Conservation (phyloP, 1,140 invertebrate genomes). For the Drosophila grimshawi region DNA sequence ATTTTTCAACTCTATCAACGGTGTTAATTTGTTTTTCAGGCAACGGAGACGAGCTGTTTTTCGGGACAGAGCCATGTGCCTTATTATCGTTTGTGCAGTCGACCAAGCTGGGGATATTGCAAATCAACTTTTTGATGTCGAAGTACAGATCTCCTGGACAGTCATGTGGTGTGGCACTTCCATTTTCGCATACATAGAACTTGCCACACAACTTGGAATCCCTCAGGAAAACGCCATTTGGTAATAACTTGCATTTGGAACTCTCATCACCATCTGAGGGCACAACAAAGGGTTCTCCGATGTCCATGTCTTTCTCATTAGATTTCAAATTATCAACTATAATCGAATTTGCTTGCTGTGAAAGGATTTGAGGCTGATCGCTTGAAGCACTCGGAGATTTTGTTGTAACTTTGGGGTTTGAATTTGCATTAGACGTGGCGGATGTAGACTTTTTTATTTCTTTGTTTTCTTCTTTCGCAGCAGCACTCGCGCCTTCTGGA, state of each 20-base stretch:
- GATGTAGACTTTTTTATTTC: no score
- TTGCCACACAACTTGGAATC: conserved; percentile 35
- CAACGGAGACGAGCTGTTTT: no score
- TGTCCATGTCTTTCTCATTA: neutral
- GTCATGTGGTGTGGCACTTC: conserved; percentile 15
- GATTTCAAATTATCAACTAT: no score
- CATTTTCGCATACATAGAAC: conserved; percentile 55
- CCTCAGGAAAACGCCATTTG: conserved; percentile 48
- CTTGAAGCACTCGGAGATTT: no score
- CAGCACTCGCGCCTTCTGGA: neutral
- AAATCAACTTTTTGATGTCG: conserved; percentile 57
- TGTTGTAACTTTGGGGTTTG: no score
- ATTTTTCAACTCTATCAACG: no score
- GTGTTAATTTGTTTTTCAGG: no score
- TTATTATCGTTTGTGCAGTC: conserved; percentile 26
- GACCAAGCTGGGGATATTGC: conserved; percentile 57
- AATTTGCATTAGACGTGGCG: no score
- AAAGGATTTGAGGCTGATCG: no score
- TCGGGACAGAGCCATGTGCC: no score
- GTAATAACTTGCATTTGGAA: conserved; percentile 19
- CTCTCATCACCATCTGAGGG: neutral
- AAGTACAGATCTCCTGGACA: conserved; percentile 55
- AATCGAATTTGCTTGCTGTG: no score
- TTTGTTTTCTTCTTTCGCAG: no score
- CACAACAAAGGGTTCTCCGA: neutral